A percentile compares a stretch with the other conserved stretches of the same genome.
phyloP scores from a whole-genome alignment of 2,113 vertebrate genomes.

The Zosterops lateralis region DNA sequence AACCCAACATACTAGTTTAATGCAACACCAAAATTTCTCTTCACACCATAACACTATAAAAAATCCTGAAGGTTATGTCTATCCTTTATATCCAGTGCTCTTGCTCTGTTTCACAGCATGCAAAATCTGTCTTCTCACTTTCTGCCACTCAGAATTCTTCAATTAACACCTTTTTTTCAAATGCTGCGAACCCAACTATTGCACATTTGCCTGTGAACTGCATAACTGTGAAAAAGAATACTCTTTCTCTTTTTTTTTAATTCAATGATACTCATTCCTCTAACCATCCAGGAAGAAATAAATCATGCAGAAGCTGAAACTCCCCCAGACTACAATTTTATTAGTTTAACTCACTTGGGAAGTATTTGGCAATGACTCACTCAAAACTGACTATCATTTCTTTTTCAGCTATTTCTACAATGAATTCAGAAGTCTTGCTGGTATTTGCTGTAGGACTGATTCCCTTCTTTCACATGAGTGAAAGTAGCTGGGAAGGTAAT shows the following conservation, averaged over 20 bases:
- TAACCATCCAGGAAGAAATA: not conserved
- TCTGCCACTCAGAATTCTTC: constrained; percentile 10
- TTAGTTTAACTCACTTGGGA: not conserved
- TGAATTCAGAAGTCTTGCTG: not conserved
- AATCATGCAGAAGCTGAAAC: not conserved
- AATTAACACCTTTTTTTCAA: constrained; percentile 19
- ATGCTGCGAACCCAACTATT: not conserved
- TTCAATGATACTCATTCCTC: not conserved
- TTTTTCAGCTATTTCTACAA: not conserved
- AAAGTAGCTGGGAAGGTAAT: not conserved
- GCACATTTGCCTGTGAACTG: not conserved
- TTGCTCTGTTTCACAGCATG: not conserved
- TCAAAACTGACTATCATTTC: not conserved
- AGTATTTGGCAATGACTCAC: not conserved
- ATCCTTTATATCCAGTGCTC: not conserved
- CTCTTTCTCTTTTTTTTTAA: not conserved
- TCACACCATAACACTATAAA: not conserved
- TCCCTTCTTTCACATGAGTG: not conserved
- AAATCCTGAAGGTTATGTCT: not conserved
- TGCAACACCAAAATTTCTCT: not conserved
- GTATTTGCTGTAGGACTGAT: not conserved
- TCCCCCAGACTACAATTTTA: not conserved
- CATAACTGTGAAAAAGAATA: not conserved
- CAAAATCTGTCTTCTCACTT: not conserved
- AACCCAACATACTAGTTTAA: not conserved